A percentile compares a stretch with the other conserved stretches of the same genome.
phyloP scores from a whole-genome alignment of 2,888 invertebrate genomes.

The Xestia c-nigrum region DNA sequence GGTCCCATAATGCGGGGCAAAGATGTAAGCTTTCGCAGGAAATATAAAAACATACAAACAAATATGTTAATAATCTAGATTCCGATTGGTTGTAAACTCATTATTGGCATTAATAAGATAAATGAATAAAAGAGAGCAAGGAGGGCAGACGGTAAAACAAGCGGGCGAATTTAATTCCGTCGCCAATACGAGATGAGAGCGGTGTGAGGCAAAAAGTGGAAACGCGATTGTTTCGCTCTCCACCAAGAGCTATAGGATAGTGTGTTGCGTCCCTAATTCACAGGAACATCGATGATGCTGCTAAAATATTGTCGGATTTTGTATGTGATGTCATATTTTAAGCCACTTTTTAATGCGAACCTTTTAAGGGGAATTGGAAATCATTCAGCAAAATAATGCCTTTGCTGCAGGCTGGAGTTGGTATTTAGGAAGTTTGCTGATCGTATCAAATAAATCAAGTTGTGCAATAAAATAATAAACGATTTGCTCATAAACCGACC shows the following conservation, averaged over 20 bases:
- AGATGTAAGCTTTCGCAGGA: constrained; percentile 2
- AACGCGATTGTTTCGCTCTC: constrained; percentile 81
- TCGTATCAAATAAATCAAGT: constrained; percentile 3
- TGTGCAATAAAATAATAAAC: constrained; percentile 1
- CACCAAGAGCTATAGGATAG: constrained; percentile 73
- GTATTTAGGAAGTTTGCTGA: constrained; percentile 14
- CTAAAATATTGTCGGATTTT: constrained; percentile 28
- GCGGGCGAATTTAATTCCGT: constrained; percentile 84
- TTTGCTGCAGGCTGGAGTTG: not conserved
- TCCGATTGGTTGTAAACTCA: constrained; percentile 72
- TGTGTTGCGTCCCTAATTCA: constrained; percentile 59
- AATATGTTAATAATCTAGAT: constrained; percentile 29
- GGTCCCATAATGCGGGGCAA: constrained; percentile 49
- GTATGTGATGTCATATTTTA: constrained; percentile 7
- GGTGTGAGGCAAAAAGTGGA: constrained; percentile 82
- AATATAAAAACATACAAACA: constrained; percentile 7
- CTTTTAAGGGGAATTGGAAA: constrained; percentile 4
- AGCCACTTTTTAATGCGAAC: not conserved
- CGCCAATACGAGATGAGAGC: constrained; percentile 82
- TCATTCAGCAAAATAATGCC: not conserved
- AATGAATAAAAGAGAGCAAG: constrained; percentile 72
- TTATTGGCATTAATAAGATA: constrained; percentile 78
- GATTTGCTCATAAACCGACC: not conserved
- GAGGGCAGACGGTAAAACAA: constrained; percentile 81
- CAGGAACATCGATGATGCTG: constrained; percentile 70